These are phyloP conservation scores for Cydia strobilella DNA, from an alignment of 1,140 invertebrate species.

Conservation along the genomic window DNA sequence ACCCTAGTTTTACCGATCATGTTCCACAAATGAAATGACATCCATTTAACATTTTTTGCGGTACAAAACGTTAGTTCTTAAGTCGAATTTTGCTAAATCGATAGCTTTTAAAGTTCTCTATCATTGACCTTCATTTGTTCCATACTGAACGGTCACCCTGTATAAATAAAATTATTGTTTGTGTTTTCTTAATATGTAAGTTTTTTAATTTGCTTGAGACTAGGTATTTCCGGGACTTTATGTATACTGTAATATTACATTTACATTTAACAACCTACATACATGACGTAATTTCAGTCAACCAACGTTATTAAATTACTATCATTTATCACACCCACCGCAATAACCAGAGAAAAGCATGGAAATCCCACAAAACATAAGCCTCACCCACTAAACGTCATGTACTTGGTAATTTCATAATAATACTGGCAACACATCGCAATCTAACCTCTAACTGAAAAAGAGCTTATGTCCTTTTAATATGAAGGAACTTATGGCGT, in stretches of 20 bases:
- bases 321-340: slow-evolving; percentile 13
- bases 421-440: slow-evolving; percentile 52
- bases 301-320: slow-evolving; percentile 5
- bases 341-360: slow-evolving; percentile 18
- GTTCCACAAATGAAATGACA: too few species aligned
- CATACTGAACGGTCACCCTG: too few species aligned
- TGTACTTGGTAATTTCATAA: slow-evolving; percentile 50
- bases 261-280: background rate
- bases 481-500: background rate
- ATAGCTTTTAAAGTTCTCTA: too few species aligned
- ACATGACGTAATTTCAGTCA: background rate
- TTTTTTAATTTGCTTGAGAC: too few species aligned
- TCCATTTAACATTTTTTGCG: too few species aligned
- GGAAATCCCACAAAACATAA: slow-evolving; percentile 16
- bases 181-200: too few species aligned
- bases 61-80: too few species aligned
- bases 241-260: background rate
- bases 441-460: background rate
- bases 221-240: too few species aligned
- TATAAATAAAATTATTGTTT: too few species aligned
- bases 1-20: too few species aligned
- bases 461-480: background rate
- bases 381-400: slow-evolving; percentile 24
- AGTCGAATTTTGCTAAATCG: too few species aligned
- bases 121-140: too few species aligned